Evolutionary conservation across 2,888 invertebrate genomes (phyloP), one percentile per base, ranked within the genome.

Genomic region (Pelosia muscerda): DNA sequence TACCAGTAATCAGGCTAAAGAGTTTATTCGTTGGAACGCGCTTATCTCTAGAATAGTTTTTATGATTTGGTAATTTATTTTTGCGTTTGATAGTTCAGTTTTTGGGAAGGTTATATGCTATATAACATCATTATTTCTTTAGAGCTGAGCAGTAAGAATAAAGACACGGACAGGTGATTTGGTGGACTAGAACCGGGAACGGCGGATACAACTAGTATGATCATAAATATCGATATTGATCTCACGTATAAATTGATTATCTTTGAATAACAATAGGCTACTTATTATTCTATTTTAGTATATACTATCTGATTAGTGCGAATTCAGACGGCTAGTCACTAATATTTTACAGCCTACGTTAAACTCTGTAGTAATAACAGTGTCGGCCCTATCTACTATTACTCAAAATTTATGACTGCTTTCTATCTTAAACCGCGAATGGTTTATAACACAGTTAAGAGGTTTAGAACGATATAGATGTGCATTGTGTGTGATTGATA

Each of bases 191-290:
- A 49, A 49, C 49, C n/a, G 49, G 19, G 19, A n/a, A 9, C 49
- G 49, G 9, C 49, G 49, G n/a, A 9, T 19, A 49, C 49, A 49
- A 8, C n/a, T 2, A 49, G 49, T 49, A 49, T 49, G 49, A 49
- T 49, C 19, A 86, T 88, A 87, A 84, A 86, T 82, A 82, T 82
- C 79, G 89, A 91, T 92, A 92, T 86, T 78, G 86, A 92, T 92
- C 89, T 86, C 91, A 90, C 89, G 88, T 87, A 83, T 81, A 80
- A 78, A 77, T 73, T 82, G 83, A 86, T 86, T 81, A 84, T 86
- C 81, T 82, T 84, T 85, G 90, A 90, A 92, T 91, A 86, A 87
- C 88, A 92, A 92, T 91, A 83, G 86, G 63, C 64, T 82, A 76
- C 75, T 83, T 86, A 83, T 81, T 88, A 90, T 91, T 88, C 88